Percentiles rank a stretch among this genome's conserved stretches.
These are phyloP conservation scores for Denticeps clupeoides DNA, from an alignment of 2,797 vertebrate species.

Conservation along the genomic window DNA sequence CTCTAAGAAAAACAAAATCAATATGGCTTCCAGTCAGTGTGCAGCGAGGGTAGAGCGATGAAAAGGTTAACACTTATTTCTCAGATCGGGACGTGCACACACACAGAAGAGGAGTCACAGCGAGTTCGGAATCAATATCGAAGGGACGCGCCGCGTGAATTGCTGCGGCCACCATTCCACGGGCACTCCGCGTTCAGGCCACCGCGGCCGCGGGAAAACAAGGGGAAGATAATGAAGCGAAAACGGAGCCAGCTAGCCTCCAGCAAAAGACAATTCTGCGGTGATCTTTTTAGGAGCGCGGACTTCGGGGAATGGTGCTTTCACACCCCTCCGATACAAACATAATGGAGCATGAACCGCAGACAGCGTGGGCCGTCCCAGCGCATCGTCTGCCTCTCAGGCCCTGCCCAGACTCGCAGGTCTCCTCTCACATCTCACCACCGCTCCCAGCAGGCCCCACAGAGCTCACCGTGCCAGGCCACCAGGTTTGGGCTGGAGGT, in stretches of 20 bases:
- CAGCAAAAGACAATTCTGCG: constrained; percentile 43
- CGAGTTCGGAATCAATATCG: constrained; percentile 47
- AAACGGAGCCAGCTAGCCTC: constrained; percentile 35
- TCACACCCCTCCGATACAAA: constrained; percentile 52
- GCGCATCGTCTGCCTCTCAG: constrained; percentile 45
- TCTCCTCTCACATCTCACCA: constrained; percentile 63
- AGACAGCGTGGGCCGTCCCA: constrained; percentile 56
- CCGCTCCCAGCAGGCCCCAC: constrained; percentile 67
- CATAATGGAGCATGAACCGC: constrained; percentile 52
- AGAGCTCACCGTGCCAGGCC: constrained; percentile 65
- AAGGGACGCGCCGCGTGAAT: constrained; percentile 25
- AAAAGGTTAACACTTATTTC: constrained; percentile 67
- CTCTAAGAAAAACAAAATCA: constrained; percentile 67
- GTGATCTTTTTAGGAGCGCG: constrained; percentile 46
- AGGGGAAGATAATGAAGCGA: constrained; percentile 35
- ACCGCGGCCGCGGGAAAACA: not conserved
- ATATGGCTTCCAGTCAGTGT: constrained; percentile 67
- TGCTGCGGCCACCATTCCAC: constrained; percentile 20
- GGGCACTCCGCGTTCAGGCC: not conserved
- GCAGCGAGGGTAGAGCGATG: constrained; percentile 54
- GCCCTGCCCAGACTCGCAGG: constrained; percentile 61
- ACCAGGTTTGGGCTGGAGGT: constrained; percentile 53
- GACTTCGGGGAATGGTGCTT: constrained; percentile 48
- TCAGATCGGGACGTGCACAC: constrained; percentile 54
- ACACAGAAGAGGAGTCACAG: constrained; percentile 39